Conservation (phyloP, 2,113 vertebrate genomes). For the Rhinopomastus cyanomelas region DNA sequence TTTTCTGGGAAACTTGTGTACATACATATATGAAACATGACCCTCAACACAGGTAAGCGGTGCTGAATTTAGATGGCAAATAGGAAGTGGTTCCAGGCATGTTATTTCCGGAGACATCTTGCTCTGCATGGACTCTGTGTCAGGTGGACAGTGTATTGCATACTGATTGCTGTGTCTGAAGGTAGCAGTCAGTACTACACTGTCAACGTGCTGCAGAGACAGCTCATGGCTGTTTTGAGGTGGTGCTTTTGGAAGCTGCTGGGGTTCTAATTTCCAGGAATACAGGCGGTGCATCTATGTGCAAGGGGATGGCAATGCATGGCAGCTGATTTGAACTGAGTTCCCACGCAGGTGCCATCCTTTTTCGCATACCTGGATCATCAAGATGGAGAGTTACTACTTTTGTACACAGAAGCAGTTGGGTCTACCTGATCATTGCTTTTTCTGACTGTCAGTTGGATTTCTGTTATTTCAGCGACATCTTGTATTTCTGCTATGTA, state of each 20-base stretch:
- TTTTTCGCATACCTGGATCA: too few relatives aligned
- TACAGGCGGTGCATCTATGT: slow-evolving; percentile 16
- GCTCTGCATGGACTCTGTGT: neutral
- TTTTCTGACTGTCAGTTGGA: too few relatives aligned
- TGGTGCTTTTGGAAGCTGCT: too few relatives aligned
- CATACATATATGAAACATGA: neutral
- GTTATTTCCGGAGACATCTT: neutral
- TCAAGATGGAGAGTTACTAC: too few relatives aligned
- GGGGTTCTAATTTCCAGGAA: neutral
- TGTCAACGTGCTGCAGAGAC: slow-evolving; percentile 65
- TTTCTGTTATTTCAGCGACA: too few relatives aligned
- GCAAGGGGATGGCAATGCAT: slow-evolving; percentile 87
- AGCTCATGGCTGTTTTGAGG: too few relatives aligned
- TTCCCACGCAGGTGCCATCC: slow-evolving; percentile 75
- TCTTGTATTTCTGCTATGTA: too few relatives aligned
- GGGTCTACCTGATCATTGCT: too few relatives aligned
- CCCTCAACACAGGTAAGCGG: too few relatives aligned
- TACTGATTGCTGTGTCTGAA: slow-evolving; percentile 67
- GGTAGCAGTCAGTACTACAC: slow-evolving; percentile 60
- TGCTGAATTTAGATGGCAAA: too few relatives aligned
- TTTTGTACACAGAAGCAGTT: too few relatives aligned
- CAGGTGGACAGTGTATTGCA: slow-evolving; percentile 75
- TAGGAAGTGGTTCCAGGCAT: too few relatives aligned
- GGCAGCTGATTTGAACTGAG: slow-evolving; percentile 90
- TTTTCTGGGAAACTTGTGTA: neutral